Evolutionary conservation across 2,888 invertebrate genomes (phyloP), one percentile per base, ranked within the genome.

Genomic region (Chironomus riparius): DNA sequence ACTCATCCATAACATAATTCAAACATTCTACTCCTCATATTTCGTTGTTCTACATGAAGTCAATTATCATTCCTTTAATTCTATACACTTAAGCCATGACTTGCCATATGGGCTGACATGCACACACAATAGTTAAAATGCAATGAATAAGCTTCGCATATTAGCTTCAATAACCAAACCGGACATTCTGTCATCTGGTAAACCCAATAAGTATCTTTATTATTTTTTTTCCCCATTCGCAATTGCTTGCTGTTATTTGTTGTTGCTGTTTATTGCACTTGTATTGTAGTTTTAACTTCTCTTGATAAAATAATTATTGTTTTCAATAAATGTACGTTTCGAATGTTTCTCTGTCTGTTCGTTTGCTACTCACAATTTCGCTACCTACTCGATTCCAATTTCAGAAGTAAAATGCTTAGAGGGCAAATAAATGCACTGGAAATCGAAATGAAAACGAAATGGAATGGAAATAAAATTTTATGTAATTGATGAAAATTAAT

Each of bases 301-400:
- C 56, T 47, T 74, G 74, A 74, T 73, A 73, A 38, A 74, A 74
- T 74, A 74, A 74, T 74, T 74, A 74, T 74, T 74, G 68, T 68
- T 65, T 74, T 74, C 68, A 74, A 74, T 68, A 68, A 74, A 74
- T 74, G 68, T 74, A 15, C 74, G 65, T 74, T 74, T 68, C 48
- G 72, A 68, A 68, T 74, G 68, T 74, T 74, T 74, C 65, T 74
- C 28, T 22, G 28, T 47, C 24, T 65, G 10, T 65, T 22, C 21
- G 22, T 24, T 22, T 65, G 65, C 22, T 56, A 50, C 15, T 38
- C 38, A 38, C 38, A 38, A 5, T 5, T 28, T 38, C 18, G 56
- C 56, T 56, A 56, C 56, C 56, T 18, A 50, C 15, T 38, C 38
- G 38, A 38, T 38, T 38, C 38, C 10, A 7, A 38, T 38, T n/a